These are phyloP conservation scores for Andrena fulva DNA, from an alignment of 2,888 invertebrate species.

Conservation along the genomic window DNA sequence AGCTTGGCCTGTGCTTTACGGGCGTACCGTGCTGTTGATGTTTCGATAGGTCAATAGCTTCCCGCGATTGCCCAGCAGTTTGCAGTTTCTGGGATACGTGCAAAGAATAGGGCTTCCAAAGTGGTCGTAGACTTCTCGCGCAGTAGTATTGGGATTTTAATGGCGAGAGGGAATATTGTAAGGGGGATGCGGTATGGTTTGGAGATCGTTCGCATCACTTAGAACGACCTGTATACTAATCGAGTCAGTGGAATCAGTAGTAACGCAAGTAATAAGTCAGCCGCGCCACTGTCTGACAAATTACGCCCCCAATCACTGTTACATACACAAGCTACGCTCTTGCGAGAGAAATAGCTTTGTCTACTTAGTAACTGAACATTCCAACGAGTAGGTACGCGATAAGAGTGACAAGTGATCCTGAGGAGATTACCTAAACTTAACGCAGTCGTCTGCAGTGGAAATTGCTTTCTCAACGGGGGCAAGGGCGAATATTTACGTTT, in stretches of 20 bases:
- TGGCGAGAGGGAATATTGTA: background rate
- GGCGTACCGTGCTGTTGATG: constrained; percentile 28
- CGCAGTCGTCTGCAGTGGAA: background rate
- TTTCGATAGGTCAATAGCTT: constrained; percentile 36
- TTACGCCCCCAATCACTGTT: too few species aligned
- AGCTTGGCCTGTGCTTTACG: constrained; percentile 22
- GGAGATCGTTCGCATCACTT: too few species aligned
- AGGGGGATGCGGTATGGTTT: background rate
- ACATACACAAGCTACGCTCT: too few species aligned
- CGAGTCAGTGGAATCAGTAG: too few species aligned
- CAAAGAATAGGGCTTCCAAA: background rate
- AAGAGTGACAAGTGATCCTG: too few species aligned
- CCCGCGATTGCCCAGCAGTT: constrained; percentile 5
- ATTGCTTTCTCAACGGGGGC: background rate
- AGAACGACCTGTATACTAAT: too few species aligned
- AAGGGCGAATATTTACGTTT: constrained; percentile 5
- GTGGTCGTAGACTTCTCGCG: background rate
- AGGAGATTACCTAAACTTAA: background rate
- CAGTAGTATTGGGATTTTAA: constrained; percentile 28
- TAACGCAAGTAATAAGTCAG: too few species aligned
- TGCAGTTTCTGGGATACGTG: background rate
- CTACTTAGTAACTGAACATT: too few species aligned
- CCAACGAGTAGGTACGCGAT: too few species aligned
- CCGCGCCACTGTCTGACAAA: too few species aligned
- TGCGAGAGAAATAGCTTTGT: too few species aligned